These are phyloP conservation scores for Leptura quadrifasciata DNA, from an alignment of 2,888 invertebrate genomes.

Conservation along the genomic window DNA sequence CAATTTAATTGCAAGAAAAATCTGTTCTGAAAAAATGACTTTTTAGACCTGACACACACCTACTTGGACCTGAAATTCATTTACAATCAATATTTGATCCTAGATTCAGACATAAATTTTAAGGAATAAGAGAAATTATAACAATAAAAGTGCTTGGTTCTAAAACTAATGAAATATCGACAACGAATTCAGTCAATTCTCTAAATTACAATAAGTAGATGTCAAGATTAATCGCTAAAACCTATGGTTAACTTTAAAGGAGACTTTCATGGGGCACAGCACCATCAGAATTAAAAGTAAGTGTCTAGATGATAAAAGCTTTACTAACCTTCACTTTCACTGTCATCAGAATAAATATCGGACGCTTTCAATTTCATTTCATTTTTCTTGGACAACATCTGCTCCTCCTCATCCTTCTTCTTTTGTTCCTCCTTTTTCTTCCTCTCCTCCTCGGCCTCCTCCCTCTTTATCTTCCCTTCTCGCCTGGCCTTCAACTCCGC, in stretches of 20 bases:
- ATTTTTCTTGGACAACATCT: conserved; percentile 76
- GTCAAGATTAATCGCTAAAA: too few relatives aligned
- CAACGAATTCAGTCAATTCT: too few relatives aligned
- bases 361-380: conserved; percentile 92
- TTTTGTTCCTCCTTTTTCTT: conserved; percentile 77
- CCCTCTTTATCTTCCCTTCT: conserved; percentile 85
- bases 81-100: neutral
- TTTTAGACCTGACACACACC: conserved; percentile 2
- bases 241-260: too few relatives aligned
- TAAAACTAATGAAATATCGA: too few relatives aligned
- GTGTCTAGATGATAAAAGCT: neutral
- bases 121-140: too few relatives aligned
- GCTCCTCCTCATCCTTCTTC: conserved; percentile 77
- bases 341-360: conserved; percentile 95
- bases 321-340: conserved; percentile 79
- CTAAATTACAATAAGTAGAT: too few relatives aligned
- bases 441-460: conserved; percentile 80
- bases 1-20: neutral
- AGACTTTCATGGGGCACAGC: too few relatives aligned
- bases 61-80: neutral
- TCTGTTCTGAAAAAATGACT: neutral
- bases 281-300: too few relatives aligned
- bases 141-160: too few relatives aligned
- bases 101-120: too few relatives aligned
- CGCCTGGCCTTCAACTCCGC: conserved; percentile 91